Base-by-base conservation (phyloP, 1,140 invertebrate species). In the Drosophila nigromelanica region DNA sequence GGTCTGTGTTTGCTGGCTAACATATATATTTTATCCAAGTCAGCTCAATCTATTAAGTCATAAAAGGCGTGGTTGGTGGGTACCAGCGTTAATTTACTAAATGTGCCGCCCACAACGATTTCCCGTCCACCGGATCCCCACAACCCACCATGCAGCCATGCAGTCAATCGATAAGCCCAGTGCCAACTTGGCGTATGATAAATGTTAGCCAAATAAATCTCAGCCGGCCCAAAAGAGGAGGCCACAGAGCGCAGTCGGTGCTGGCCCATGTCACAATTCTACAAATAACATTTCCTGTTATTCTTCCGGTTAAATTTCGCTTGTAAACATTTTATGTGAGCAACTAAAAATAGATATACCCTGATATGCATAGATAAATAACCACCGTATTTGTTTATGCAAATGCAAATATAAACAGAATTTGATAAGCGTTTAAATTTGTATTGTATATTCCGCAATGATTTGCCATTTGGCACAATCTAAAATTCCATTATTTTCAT, bases 11-110 rank as follows among this genome's bases (percentile, higher is more conserved):
- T 33, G 24, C 24, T 14, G 24, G 18, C 60, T 64, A 62, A 73
- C 73, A 24, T 63, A 61, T 54, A 50, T 37, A 69, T 76, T 59
- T 40, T 58, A 59, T 69, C 47, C 42, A 66, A 69, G 67, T 56
- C 56, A 52, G 52, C 59, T 56, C 39, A 70, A 58, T 51, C 47
- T 58, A 86, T 86, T 87, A 82, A 86, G 82, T 76, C 82, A 86
- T 86, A 87, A 86, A 86, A 70, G 69, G 82, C 67, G 47, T 76
- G 78, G 42, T 58, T 58, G 15, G 56, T 58, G 12, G 39, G 39
- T 37, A 60, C 15, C 37, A 47, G 42, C 59, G 81, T 64, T 85
- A 80, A 87, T 86, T 86, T 83, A 76, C 59, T 79, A 48, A 85
- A 60, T 76, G 58, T 45, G 24, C 35, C 42, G n/a, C 37, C 47